These are phyloP conservation scores for Chelidonichthys spinosus DNA, from an alignment of 2,797 vertebrate species.

Conservation along the genomic window DNA sequence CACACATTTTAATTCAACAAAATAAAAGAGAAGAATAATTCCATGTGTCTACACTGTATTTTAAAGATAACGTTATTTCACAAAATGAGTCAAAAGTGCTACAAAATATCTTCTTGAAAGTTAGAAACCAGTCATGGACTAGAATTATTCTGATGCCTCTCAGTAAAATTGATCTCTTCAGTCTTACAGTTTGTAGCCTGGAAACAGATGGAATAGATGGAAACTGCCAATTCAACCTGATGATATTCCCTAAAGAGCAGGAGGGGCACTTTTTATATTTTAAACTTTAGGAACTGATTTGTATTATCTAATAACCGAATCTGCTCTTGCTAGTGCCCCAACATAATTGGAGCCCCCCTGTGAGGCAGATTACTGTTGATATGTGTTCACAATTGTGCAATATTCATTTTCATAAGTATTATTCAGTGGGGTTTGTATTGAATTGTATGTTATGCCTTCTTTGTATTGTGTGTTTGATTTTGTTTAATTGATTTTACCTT, in stretches of 20 bases:
- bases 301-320: too few species aligned
- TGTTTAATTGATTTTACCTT: neutral
- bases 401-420: neutral
- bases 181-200: constrained; percentile 19
- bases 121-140: constrained; percentile 38
- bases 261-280: too few species aligned
- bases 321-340: too few species aligned
- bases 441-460: neutral
- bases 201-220: constrained; percentile 10
- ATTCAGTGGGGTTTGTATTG: neutral
- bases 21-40: constrained; percentile 3
- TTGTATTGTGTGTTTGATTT: neutral
- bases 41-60: neutral
- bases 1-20: constrained; percentile 3
- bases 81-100: constrained; percentile 5
- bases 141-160: constrained; percentile 40
- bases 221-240: neutral
- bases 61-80: constrained; percentile 18
- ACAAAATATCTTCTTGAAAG: constrained; percentile 1
- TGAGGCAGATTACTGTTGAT: too few species aligned
- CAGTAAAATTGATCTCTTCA: constrained; percentile 42
- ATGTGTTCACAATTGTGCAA: too few species aligned
- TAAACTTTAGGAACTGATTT: too few species aligned
- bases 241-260: neutral
- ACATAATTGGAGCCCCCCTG: too few species aligned